Percentiles rank a stretch among this genome's conserved stretches.
These are phyloP conservation scores for Sicus ferrugineus DNA, from an alignment of 2,888 invertebrate species.

Conservation along the genomic window DNA sequence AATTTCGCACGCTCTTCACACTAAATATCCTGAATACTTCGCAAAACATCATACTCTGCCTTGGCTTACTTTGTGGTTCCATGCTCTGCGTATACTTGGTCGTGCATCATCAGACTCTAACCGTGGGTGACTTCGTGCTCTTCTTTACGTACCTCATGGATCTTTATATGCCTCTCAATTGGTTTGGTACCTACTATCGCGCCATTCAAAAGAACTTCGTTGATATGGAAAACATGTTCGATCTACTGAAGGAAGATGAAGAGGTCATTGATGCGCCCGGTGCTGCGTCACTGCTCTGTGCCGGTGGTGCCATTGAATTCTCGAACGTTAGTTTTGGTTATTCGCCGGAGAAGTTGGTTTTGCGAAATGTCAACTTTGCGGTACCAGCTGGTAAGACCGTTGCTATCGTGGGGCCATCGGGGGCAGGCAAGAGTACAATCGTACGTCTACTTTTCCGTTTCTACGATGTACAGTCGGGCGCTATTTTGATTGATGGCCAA, in stretches of 20 bases:
- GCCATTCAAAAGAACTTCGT: conserved; percentile 97
- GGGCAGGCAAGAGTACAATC: conserved; percentile 95
- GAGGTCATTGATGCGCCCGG: conserved; percentile 87
- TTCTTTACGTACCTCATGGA: conserved; percentile 95
- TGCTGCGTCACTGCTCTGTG: conserved; percentile 72
- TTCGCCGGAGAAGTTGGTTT: conserved; percentile 76
- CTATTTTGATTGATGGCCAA: conserved; percentile 87
- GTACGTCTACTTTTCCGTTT: conserved; percentile 94
- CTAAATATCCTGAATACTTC: conserved; percentile 88
- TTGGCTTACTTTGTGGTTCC: conserved; percentile 85
- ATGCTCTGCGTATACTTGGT: conserved; percentile 90
- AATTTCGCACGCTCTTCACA: conserved; percentile 87
- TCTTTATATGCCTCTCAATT: conserved; percentile 94
- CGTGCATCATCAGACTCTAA: conserved; percentile 72
- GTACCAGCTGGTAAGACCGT: conserved; percentile 87
- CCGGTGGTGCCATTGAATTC: conserved; percentile 83
- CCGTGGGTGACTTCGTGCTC: conserved; percentile 95
- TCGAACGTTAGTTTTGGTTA: conserved; percentile 91
- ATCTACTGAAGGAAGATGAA: conserved; percentile 84
- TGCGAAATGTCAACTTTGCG: conserved; percentile 80
- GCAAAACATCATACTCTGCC: conserved; percentile 89
- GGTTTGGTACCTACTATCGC: conserved; percentile 98
- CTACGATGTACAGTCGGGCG: conserved; percentile 91
- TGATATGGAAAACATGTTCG: conserved; percentile 99
- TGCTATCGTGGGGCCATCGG: conserved; percentile 87